These are phyloP conservation scores for Macrostomum cliftonense DNA, from an alignment of 2,888 invertebrate species.

Conservation along the genomic window DNA sequence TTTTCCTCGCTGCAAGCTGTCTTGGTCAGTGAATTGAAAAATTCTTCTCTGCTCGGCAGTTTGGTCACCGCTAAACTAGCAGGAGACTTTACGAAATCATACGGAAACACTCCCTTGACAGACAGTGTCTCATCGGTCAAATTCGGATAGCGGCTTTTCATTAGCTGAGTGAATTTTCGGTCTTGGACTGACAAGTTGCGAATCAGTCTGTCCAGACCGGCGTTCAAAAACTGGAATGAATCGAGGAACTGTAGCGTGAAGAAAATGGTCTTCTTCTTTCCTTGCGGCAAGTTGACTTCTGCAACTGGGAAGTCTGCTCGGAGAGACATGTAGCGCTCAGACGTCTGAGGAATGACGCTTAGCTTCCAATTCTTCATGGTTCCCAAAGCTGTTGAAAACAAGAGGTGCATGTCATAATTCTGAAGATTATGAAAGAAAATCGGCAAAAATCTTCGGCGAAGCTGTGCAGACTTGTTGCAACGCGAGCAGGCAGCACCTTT, in stretches of 20 bases:
- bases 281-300: no score
- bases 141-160: not conserved
- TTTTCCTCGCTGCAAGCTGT: conserved; percentile 12
- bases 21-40: conserved; percentile 18
- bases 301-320: no score
- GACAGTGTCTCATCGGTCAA: no score
- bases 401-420: conserved; percentile 1
- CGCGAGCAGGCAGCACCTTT: conserved; percentile 10
- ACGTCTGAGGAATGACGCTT: conserved; percentile 2
- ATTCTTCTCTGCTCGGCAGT: conserved; percentile 10
- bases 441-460: not conserved
- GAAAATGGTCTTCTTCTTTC: not conserved
- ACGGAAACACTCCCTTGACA: conserved; percentile 23
- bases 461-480: not conserved
- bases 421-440: conserved; percentile 4
- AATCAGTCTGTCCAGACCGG: not conserved
- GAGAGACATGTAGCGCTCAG: conserved; percentile 2
- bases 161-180: not conserved
- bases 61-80: conserved; percentile 11
- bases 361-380: conserved; percentile 3
- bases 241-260: not conserved
- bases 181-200: not conserved
- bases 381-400: not conserved
- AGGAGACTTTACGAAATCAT: conserved; percentile 2
- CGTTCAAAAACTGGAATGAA: not conserved